Evolutionary conservation across 2,797 vertebrate species (phyloP).

Genomic region (Alfaro cultratus): DNA sequence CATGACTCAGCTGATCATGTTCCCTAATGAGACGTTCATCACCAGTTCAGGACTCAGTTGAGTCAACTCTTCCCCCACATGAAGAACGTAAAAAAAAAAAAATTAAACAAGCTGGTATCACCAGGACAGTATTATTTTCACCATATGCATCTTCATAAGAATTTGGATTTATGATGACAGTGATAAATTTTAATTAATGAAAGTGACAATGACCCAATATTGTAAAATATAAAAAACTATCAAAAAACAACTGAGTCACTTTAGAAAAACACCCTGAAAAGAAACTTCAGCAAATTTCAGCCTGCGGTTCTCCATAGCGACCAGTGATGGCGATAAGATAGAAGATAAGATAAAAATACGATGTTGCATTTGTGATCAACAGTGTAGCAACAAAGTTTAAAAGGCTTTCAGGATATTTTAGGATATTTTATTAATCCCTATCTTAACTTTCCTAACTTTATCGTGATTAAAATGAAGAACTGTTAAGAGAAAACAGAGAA

Average conservation of each 20-base stretch:
- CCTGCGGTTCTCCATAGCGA: not conserved
- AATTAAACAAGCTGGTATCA: not conserved
- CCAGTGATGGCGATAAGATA: not conserved
- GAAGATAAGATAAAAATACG: not conserved
- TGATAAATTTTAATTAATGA: not conserved
- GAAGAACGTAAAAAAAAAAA: not conserved
- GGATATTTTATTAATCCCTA: not conserved
- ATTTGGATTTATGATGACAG: not conserved
- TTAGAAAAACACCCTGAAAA: not conserved
- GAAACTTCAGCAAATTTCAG: not conserved
- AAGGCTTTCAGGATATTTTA: not conserved
- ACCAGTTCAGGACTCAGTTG: constrained; percentile 35
- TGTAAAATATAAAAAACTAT: not conserved
- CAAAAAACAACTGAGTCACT: not conserved
- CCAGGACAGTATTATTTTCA: not conserved
- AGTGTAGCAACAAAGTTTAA: not conserved
- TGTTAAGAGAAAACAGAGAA: not conserved
- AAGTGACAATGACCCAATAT: not conserved
- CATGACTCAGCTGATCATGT: constrained; percentile 63
- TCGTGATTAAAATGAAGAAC: not conserved
- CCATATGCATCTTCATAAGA: not conserved
- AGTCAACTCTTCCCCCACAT: constrained; percentile 26
- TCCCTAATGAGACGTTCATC: constrained; percentile 69
- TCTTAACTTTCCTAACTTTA: not conserved
- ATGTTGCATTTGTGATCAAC: not conserved